Percentiles rank a stretch among this genome's conserved stretches.
phyloP scores from a whole-genome alignment of 1,140 invertebrate genomes.

The Schlechtendalia chinensis region DNA sequence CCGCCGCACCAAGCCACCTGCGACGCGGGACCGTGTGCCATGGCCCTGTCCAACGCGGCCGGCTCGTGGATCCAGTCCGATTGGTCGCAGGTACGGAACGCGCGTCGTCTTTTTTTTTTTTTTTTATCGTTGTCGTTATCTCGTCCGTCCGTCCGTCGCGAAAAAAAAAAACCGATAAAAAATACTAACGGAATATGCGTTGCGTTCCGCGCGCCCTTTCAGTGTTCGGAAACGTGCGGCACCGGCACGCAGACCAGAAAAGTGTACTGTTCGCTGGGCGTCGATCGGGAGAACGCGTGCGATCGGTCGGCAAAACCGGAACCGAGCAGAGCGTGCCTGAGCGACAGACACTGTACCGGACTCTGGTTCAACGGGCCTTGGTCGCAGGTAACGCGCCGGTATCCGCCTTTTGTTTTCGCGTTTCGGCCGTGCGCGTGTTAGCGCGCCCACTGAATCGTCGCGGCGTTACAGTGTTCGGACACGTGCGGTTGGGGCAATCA shows the following conservation, averaged over 20 bases:
- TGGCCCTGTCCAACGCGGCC: conserved; percentile 48
- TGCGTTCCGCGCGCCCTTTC: conserved; percentile 55
- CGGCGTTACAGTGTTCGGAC: conserved; percentile 65
- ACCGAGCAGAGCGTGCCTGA: conserved; percentile 60
- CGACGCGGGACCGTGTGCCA: conserved; percentile 58
- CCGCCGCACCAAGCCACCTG: conserved; percentile 57
- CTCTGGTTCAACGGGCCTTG: conserved; percentile 67
- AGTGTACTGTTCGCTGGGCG: conserved; percentile 62
- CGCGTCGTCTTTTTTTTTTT: too few relatives aligned
- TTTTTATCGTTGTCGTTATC: too few relatives aligned
- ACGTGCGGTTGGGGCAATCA: conserved; percentile 65
- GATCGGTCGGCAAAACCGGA: conserved; percentile 59
- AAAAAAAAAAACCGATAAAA: too few relatives aligned
- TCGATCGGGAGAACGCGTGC: conserved; percentile 57
- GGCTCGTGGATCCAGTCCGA: conserved; percentile 56
- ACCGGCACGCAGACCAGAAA: conserved; percentile 65
- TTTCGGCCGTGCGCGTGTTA: too few relatives aligned
- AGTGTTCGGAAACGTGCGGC: conserved; percentile 64
- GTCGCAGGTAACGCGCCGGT: conserved; percentile 62
- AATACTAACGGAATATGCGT: too few relatives aligned
- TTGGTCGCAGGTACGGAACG: conserved; percentile 54
- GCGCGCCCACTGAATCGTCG: too few relatives aligned
- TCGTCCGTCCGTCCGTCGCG: too few relatives aligned
- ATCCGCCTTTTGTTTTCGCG: too few relatives aligned
- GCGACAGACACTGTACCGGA: conserved; percentile 62